Evolutionary conservation across 2,797 vertebrate species (phyloP), one percentile per base, ranked within the genome.

Genomic region (Onychomys arenicola): DNA sequence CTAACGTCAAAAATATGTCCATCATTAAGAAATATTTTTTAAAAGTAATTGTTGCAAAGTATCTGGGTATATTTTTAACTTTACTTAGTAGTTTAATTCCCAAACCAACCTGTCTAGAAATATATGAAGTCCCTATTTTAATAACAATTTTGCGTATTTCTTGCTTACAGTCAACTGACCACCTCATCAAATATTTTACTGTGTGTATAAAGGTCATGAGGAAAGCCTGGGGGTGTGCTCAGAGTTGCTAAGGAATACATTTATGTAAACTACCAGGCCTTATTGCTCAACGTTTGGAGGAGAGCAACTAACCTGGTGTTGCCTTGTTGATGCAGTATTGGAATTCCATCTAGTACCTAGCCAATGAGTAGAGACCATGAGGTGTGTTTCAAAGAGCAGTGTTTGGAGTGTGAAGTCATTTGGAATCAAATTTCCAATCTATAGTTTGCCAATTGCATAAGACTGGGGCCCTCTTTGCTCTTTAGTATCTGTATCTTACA

Each of bases 221-320:
- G 78, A 52, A 65, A 65, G 63, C 21, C 13, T 76, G 1, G 25
- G 49, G 21, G 43, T 65, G 43, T 27, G 14, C 10, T 84, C 77
- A 95, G 63, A 21, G 17, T 71, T 61, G 19, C 63, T 94, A 19
- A 94, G 40, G 84, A 71, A 93, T 27, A 76, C 55, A 92, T 81
- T 78, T 76, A 19, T 84, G 73, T n/a, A 80, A 96, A 92, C 89
- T 90, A 86, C 65, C 63, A 49, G 77, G 57, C 97, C 85, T 92
- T 90, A 92, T 19, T 86, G n/a, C 86, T 95, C 73, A 57, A 10
- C 25, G 6, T 76, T 37, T 87, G 34, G 43, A 89, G 84, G 92
- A 86, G 19, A 86, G 91, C 78, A 25, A 16, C 69, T 86, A 76
- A 40, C 8, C 32, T 87, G 52, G 27, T 73, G 4, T 86, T 46